Conservation (phyloP, 2,797 vertebrate genomes). For the Amazonetta brasiliensis region DNA sequence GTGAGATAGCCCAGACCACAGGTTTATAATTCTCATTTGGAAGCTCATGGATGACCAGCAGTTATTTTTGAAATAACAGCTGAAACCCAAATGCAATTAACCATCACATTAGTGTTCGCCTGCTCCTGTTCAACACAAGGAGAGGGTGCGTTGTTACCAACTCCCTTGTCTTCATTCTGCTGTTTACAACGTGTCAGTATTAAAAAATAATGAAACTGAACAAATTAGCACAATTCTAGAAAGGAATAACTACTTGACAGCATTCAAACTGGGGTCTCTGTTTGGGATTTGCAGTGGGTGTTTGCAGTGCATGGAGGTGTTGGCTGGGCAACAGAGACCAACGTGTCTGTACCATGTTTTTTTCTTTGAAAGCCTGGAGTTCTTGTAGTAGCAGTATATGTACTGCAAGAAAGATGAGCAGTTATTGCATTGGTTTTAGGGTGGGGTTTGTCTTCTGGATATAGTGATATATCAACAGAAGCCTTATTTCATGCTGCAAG, state of each 20-base stretch:
- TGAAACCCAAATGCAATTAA: neutral
- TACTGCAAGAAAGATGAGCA: neutral
- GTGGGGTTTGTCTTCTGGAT: neutral
- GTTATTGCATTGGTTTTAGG: neutral
- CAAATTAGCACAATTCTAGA: neutral
- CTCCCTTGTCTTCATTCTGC: neutral
- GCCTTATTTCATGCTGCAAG: neutral
- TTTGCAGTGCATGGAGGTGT: neutral
- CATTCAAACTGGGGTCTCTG: neutral
- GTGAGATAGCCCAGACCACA: neutral
- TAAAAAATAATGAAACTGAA: neutral
- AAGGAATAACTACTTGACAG: neutral
- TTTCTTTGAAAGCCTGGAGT: neutral
- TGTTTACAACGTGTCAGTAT: neutral
- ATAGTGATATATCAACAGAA: neutral
- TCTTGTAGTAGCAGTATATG: neutral
- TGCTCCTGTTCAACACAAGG: neutral
- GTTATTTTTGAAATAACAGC: neutral
- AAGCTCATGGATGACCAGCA: neutral
- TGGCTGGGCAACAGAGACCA: neutral
- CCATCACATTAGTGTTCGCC: neutral
- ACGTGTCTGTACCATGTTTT: neutral
- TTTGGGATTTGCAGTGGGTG: neutral
- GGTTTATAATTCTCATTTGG: neutral
- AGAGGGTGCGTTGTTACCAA: neutral